A percentile compares a stretch with the other conserved stretches of the same genome.
These are phyloP conservation scores for Epinotia nisella DNA, from an alignment of 2,888 invertebrate genomes.

Conservation along the genomic window DNA sequence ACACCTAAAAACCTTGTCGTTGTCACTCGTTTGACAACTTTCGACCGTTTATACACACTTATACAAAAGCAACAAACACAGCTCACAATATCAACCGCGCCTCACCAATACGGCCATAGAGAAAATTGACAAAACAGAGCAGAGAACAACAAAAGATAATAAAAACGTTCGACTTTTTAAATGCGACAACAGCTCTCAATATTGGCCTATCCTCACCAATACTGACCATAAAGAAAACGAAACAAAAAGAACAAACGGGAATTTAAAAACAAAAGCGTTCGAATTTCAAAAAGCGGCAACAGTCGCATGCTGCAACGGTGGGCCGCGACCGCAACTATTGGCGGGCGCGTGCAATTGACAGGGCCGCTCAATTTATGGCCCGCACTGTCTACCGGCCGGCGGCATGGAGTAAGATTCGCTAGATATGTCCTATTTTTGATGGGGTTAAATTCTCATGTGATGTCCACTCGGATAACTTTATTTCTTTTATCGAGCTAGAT, in stretches of 20 bases:
- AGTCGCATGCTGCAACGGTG: conserved; percentile 50
- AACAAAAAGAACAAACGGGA: conserved; percentile 15
- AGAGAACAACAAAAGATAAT: conserved; percentile 12
- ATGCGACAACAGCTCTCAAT: conserved; percentile 4
- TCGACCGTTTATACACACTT: too few relatives aligned
- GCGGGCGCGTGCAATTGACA: conserved; percentile 83
- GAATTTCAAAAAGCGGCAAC: conserved; percentile 44
- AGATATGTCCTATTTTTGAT: conserved; percentile 48
- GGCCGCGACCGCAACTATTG: conserved; percentile 81
- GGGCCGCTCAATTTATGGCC: conserved; percentile 83
- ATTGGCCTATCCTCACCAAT: conserved; percentile 33
- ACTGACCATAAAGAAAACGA: conserved; percentile 39
- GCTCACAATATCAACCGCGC: neutral
- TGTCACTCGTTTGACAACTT: too few relatives aligned
- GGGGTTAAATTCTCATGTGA: too few relatives aligned
- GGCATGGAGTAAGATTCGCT: conserved; percentile 46
- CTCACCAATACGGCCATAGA: neutral
- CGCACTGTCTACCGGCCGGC: conserved; percentile 75
- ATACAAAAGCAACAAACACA: too few relatives aligned
- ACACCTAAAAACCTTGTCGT: too few relatives aligned
- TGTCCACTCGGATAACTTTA: too few relatives aligned
- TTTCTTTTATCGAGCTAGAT: too few relatives aligned
- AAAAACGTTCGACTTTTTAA: conserved; percentile 6
- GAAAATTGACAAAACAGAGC: conserved; percentile 13
- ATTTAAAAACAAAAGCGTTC: conserved; percentile 49